These are phyloP conservation scores for Scaptomyza graminum DNA, from an alignment of 1,140 invertebrate species.

Conservation along the genomic window DNA sequence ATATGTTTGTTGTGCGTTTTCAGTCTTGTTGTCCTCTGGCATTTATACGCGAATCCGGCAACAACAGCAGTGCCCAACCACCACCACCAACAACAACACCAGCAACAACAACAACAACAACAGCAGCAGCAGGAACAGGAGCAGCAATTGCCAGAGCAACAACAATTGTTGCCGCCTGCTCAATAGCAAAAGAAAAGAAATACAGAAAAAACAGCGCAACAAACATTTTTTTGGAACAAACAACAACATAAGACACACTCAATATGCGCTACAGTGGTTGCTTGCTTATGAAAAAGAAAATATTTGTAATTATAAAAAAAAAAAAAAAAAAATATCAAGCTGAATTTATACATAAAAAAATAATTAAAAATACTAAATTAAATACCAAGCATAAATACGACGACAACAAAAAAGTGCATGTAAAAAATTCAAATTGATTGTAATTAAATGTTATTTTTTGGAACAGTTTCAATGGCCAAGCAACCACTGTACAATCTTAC, in stretches of 20 bases:
- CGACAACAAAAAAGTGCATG: neutral
- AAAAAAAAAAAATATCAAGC: neutral
- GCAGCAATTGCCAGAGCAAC: neutral
- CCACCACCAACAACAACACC: constrained; percentile 28
- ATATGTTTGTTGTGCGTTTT: constrained; percentile 83
- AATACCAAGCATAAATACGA: neutral
- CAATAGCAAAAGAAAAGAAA: constrained; percentile 14
- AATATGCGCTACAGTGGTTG: neutral
- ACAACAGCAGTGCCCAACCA: constrained; percentile 3
- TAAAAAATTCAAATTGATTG: neutral
- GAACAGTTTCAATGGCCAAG: neutral
- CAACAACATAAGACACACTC: constrained; percentile 6
- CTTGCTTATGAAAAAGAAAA: neutral
- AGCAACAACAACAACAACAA: constrained; percentile 5
- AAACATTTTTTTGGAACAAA: constrained; percentile 18
- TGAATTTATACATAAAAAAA: too few relatives aligned
- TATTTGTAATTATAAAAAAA: constrained; percentile 1
- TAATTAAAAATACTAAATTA: neutral
- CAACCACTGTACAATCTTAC: constrained; percentile 7
- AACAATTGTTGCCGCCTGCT: constrained; percentile 11
- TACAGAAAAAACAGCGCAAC: constrained; percentile 37
- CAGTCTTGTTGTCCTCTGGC: constrained; percentile 76
- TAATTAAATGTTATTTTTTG: neutral
- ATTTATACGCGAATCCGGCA: constrained; percentile 64
- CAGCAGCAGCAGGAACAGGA: neutral